phyloP scores from a whole-genome alignment of 2,113 vertebrate species.

The Anhinga rufa region DNA sequence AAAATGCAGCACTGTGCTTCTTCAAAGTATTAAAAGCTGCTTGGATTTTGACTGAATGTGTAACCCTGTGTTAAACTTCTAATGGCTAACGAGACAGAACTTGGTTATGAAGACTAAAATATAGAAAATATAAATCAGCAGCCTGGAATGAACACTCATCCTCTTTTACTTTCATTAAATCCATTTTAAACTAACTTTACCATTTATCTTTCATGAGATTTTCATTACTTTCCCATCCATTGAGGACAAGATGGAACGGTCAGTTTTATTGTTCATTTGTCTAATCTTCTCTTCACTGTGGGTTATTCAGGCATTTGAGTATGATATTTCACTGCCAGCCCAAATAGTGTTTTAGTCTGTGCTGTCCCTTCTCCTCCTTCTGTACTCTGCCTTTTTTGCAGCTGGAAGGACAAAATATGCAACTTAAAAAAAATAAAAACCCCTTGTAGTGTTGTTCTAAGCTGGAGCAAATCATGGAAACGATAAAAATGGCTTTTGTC shows the following conservation, averaged over 20 bases:
- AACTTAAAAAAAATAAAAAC: neutral
- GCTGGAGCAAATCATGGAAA: neutral
- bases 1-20: slow-evolving; percentile 24
- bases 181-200: slow-evolving; percentile 51
- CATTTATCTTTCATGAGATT: slow-evolving; percentile 50
- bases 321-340: slow-evolving; percentile 1
- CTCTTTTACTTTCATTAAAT: slow-evolving; percentile 35
- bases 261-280: slow-evolving; percentile 52
- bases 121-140: slow-evolving; percentile 37
- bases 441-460: neutral
- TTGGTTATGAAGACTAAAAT: slow-evolving; percentile 9
- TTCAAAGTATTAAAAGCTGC: slow-evolving; percentile 17
- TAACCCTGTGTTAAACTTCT: slow-evolving; percentile 22
- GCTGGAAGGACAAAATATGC: neutral
- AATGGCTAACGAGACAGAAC: slow-evolving; percentile 4
- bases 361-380: neutral
- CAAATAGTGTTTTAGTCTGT: neutral
- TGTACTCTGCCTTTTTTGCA: neutral
- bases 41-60: neutral
- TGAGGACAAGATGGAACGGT: slow-evolving; percentile 18
- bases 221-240: slow-evolving; percentile 43
- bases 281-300: slow-evolving; percentile 32
- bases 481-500: neutral
- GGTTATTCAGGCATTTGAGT: neutral
- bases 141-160: neutral